These are phyloP conservation scores for Heliornis fulica DNA, from an alignment of 2,113 vertebrate species.

Conservation along the genomic window DNA sequence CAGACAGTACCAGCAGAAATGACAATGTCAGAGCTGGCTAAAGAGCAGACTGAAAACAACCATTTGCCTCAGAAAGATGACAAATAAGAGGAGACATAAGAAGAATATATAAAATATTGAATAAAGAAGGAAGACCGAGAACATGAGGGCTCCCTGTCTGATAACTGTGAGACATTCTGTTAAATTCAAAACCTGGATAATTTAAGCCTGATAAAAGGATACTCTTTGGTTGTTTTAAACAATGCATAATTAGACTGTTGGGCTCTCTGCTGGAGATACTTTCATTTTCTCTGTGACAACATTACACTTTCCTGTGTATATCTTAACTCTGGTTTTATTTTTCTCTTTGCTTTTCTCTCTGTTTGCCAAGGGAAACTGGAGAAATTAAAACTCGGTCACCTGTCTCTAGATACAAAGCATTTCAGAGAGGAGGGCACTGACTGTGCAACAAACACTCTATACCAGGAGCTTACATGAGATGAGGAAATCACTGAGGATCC, in stretches of 20 bases:
- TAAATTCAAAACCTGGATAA: constrained; percentile 23
- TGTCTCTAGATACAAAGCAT: background rate
- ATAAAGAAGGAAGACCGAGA: constrained; percentile 19
- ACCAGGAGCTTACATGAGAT: background rate
- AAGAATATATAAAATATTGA: constrained; percentile 43
- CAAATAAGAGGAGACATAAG: background rate
- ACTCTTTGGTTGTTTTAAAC: background rate
- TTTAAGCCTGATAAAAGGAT: constrained; percentile 17
- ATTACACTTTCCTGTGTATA: background rate
- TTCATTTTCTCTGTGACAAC: background rate
- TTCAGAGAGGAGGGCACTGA: background rate
- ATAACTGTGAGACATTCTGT: background rate
- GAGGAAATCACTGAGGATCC: background rate
- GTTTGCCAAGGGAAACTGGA: background rate
- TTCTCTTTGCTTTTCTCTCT: background rate
- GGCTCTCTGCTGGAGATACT: background rate
- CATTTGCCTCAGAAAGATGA: background rate
- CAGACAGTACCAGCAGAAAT: background rate
- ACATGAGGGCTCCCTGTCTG: background rate
- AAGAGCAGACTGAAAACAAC: background rate
- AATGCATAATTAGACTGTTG: background rate
- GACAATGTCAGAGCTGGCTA: background rate
- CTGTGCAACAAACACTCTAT: background rate
- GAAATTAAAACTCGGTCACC: background rate
- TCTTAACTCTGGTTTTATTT: background rate